phyloP scores from a whole-genome alignment of 2,888 invertebrate species.

The Balanococcus diminutus region DNA sequence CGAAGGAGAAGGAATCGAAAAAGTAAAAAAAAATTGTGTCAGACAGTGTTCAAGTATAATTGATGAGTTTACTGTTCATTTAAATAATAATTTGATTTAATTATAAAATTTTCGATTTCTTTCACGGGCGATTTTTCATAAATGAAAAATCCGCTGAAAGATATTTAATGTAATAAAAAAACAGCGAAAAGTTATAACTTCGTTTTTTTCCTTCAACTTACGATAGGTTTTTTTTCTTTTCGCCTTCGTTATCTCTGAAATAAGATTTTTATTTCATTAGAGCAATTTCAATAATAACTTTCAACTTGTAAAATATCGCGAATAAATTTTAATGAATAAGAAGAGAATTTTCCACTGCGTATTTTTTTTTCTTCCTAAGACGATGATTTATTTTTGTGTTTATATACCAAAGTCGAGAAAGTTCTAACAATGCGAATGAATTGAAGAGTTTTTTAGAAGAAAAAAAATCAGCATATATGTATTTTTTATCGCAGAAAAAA shows the following conservation, averaged over 20 bases:
- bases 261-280: constrained; percentile 34
- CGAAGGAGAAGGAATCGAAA: not conserved
- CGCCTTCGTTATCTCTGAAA: constrained; percentile 3
- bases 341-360: not conserved
- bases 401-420: not conserved
- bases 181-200: not conserved
- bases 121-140: not conserved
- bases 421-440: not conserved
- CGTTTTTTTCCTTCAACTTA: not conserved
- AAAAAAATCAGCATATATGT: not conserved
- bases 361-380: not conserved
- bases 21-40: not conserved
- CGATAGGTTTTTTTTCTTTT: constrained; percentile 1
- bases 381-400: not conserved
- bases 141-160: not conserved
- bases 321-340: constrained; percentile 3
- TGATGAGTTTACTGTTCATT: not conserved
- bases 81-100: not conserved
- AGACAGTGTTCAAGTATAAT: not conserved
- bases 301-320: not conserved
- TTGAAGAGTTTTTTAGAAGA: not conserved
- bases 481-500: not conserved
- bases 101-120: constrained; percentile 2
- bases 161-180: not conserved
- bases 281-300: constrained; percentile 27